Evolutionary conservation across 1,140 invertebrate species (phyloP), one percentile per base, ranked within the genome.

Genomic region (Bombus difficillimus): DNA sequence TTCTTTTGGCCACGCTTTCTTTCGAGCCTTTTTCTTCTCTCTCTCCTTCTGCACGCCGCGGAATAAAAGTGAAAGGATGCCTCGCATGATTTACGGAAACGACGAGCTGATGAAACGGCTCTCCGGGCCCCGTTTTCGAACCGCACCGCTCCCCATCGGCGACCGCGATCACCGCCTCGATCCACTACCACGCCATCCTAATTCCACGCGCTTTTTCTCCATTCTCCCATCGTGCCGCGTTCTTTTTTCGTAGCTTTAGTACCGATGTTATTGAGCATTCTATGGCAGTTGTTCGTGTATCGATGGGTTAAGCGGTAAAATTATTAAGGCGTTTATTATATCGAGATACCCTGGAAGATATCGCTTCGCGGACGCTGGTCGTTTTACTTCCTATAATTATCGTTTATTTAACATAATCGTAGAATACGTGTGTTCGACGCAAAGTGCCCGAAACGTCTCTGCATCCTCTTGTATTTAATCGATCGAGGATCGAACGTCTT

Each of bases 61-160:
- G 83, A 71, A 84, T 84, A 84, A 84, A 84, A 78, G 66, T 53
- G 74, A 69, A 84, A 79, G 83, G 83, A 79, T 43, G 53, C 53
- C 53, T 59, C 66, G 62, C 68, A 84, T 84, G 83, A 84, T 84
- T 84, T 84, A 84, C 83, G 76, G 83, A 84, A 84, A 84, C 76
- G 62, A 34, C 64, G 74, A 57, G 32, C 59, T 79, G 83, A 84
- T 84, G 76, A 72, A 84, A 78, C 39, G 57, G 57, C 41, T 41
- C 47, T 47, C 28, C 39, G 28, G 64, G 64, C 47, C 32, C 41
- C 75, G 47, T 73, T 81, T 34, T n/a, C 37, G 79, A 18, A 4
- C 43, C 57, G n/a, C n/a, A 4, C 4, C 39, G 62, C 47, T 53
- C 18, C 47, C 47, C 47, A 53, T 53, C 18, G 47, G 6, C 43